Evolutionary conservation across 1,140 invertebrate genomes (phyloP).

Genomic region (Lepidotrigona ventralis): DNA sequence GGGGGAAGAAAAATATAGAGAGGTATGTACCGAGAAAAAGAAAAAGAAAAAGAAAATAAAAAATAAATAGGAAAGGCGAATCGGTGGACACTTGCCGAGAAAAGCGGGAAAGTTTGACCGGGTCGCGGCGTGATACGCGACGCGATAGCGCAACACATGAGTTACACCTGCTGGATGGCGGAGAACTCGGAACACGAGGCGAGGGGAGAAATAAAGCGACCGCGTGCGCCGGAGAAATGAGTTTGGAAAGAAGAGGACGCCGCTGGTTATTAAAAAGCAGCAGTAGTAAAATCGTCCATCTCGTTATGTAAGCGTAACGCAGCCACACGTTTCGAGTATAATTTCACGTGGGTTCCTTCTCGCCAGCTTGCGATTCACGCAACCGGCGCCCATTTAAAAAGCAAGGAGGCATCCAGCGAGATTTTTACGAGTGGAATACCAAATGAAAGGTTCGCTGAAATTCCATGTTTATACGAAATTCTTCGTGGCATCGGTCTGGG

Average conservation of each 20-base stretch:
- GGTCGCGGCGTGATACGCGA: neutral
- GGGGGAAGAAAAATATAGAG: no score
- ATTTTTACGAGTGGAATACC: constrained; percentile 36
- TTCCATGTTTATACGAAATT: constrained; percentile 33
- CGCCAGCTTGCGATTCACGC: constrained; percentile 9
- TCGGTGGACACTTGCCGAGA: neutral
- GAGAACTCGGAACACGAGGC: constrained; percentile 24
- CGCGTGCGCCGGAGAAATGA: constrained; percentile 9
- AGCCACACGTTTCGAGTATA: constrained; percentile 4
- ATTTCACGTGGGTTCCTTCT: constrained; percentile 25
- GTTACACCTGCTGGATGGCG: constrained; percentile 39
- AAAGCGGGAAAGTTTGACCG: constrained; percentile 32
- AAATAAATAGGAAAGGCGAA: neutral
- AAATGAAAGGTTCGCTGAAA: constrained; percentile 36
- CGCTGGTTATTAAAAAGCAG: constrained; percentile 15
- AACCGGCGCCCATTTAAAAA: constrained; percentile 28
- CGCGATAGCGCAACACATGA: constrained; percentile 43
- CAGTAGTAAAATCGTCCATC: constrained; percentile 19
- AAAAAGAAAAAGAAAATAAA: no score
- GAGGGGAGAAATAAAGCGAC: constrained; percentile 5
- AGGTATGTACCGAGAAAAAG: no score
- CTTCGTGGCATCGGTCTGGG: constrained; percentile 2
- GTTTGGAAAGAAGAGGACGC: neutral
- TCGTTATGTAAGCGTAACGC: neutral
- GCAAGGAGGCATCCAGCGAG: constrained; percentile 10